These are phyloP conservation scores for Aldabrachelys gigantea DNA, from an alignment of 2,113 vertebrate genomes.

Conservation along the genomic window DNA sequence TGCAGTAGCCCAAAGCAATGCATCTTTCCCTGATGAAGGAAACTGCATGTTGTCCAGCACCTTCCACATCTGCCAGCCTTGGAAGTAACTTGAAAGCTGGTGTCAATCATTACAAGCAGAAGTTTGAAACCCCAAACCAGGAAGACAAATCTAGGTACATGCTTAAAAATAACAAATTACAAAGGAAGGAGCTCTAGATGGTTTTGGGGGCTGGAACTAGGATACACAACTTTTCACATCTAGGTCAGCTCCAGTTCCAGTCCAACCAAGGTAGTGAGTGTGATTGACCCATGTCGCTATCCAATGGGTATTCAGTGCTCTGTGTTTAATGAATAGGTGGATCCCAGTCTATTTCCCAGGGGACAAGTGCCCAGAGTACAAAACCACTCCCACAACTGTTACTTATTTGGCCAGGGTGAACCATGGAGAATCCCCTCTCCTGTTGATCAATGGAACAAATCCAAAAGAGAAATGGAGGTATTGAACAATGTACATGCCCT, in stretches of 20 bases:
- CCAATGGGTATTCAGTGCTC: neutral
- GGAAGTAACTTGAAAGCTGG: conserved; percentile 59
- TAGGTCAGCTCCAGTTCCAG: conserved; percentile 55
- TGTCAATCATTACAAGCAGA: conserved; percentile 67
- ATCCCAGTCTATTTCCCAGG: conserved; percentile 41
- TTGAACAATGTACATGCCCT: neutral
- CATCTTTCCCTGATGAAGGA: neutral
- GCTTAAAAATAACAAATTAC: conserved; percentile 62
- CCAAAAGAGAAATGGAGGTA: neutral
- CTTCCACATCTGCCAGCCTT: conserved; percentile 14
- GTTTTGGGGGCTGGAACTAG: neutral
- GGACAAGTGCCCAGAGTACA: conserved; percentile 28
- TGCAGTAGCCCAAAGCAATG: neutral
- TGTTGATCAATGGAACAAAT: neutral
- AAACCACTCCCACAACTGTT: neutral
- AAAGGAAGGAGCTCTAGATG: conserved; percentile 48
- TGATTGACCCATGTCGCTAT: conserved; percentile 28
- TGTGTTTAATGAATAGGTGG: conserved; percentile 47
- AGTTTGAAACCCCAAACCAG: conserved; percentile 46
- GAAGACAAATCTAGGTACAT: conserved; percentile 56
- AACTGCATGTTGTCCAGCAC: conserved; percentile 18
- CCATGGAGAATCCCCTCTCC: neutral
- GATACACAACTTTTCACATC: conserved; percentile 44
- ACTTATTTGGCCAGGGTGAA: neutral
- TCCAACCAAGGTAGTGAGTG: conserved; percentile 15